Base-by-base conservation (phyloP, 2,888 invertebrate species). In the Hydriomena furcata region DNA sequence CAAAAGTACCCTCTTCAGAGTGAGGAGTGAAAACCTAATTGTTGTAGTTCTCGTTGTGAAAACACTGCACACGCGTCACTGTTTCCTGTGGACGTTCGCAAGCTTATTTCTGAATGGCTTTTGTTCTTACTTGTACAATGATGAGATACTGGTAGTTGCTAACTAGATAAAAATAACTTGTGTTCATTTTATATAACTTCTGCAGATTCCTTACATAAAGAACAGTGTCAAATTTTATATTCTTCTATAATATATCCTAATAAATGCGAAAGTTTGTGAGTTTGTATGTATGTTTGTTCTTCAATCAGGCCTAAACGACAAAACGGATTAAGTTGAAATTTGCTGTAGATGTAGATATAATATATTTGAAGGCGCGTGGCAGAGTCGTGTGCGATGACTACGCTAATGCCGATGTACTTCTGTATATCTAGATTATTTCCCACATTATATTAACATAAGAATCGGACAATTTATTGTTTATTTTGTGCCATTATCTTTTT, bases 91-190 rank as follows among this genome's bases (percentile, higher is more conserved):
- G 63, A 59, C 72, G 71, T 67, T 71, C 73, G 73, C 72, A 66
- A 71, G 74, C 79, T 79, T 81, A 82, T 79, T 81, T 77, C 84
- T 89, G 86, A 88, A 87, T 79, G 73, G 73, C 80, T 73, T 83
- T 89, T 90, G 89, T 90, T 88, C 90, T 87, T 86, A 79, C 70
- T 74, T 75, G 63, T 75, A 85, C 84, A 85, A 81, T 82, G 69
- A 68, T 67, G 65, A 66, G 74, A 72, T 74, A 73, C 62, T 57
- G 54, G 52, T 63, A 66, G 63, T 68, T 67, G 62, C 66, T 66
- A 65, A 60, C 61, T 60, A 67, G 59, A 60, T 60, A 60, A 66
- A 68, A 71, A 58, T 58, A 56, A 58, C 58, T 57, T 57, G 54
- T 55, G 60, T 61, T 61, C 56, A 28, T 37, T 42, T 30, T 8